These are phyloP conservation scores for Morpho deidamia DNA, from an alignment of 2,888 invertebrate genomes.

Conservation along the genomic window DNA sequence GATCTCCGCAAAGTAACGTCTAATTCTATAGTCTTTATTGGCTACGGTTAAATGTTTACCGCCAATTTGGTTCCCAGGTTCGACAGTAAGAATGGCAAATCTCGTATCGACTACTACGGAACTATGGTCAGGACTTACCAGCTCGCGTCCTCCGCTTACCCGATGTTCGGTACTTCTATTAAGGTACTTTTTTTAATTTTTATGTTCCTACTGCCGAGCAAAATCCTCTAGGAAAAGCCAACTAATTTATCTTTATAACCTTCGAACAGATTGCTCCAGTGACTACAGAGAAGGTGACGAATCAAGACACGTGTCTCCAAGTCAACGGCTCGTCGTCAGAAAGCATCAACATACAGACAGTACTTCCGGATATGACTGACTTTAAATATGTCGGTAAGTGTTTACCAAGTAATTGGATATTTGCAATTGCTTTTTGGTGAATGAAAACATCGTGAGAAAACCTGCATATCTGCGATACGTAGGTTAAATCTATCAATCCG, in stretches of 20 bases:
- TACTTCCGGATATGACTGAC: slow-evolving; percentile 88
- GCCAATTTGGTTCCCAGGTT: slow-evolving; percentile 67
- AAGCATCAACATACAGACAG: slow-evolving; percentile 85
- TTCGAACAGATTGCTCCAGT: slow-evolving; percentile 83
- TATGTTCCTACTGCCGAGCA: no score
- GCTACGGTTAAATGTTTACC: not conserved
- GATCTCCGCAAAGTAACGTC: no score
- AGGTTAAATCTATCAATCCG: no score
- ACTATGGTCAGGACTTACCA: slow-evolving; percentile 97
- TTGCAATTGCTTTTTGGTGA: no score
- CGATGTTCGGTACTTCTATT: slow-evolving; percentile 83
- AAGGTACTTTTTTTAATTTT: slow-evolving; percentile 65
- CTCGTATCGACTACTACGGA: slow-evolving; percentile 96
- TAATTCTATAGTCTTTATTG: no score
- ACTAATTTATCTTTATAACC: no score
- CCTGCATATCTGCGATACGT: no score
- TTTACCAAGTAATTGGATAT: not conserved
- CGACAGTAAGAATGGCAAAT: slow-evolving; percentile 84
- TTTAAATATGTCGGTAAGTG: slow-evolving; percentile 81
- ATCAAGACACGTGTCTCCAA: slow-evolving; percentile 88
- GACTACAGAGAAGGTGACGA: slow-evolving; percentile 85
- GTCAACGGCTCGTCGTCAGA: slow-evolving; percentile 85
- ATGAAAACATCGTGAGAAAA: no score
- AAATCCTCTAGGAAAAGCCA: no score
- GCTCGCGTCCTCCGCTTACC: slow-evolving; percentile 74